Evolutionary conservation across 2,797 vertebrate genomes (phyloP), one percentile per base, ranked within the genome.

Genomic region (Furcifer pardalis): DNA sequence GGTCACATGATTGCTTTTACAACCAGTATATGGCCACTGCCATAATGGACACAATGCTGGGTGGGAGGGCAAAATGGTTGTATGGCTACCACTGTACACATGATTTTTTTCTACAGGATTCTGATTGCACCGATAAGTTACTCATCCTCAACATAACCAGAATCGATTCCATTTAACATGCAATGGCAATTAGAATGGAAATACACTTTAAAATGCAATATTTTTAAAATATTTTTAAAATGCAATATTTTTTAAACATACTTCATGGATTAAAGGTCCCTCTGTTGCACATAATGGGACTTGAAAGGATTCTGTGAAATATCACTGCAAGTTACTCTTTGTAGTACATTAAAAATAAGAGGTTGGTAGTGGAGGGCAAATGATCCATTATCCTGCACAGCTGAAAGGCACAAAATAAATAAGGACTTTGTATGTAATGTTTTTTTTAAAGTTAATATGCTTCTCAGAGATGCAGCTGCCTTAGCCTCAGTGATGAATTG

Each of bases 381-480:
- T 37, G 46, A 27, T 65, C 35, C 82, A 71, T 0, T 1, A 87
- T 90, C 73, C 62, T 69, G 37, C 84, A 86, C 87, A 89, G 81
- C 91, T 90, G 0, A 71, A 91, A 89, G 83, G 91, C 86, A 73
- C 81, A 78, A 65, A 91, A 90, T 92, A 94, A 94, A 91, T 90
- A 91, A 89, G 87, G 90, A 87, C 77, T 91, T 85, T 92, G 77
- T 82, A 72, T 84, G 10, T 82, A 87, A 89, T 89, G 44, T 59
- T 27, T n/a, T n/a, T n/a, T n/a, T n/a, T n/a, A 81, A 75, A 90
- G 79, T 84, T 92, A 90, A 92, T 92, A 87, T 80, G 88, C 65
- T 88, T 85, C 84, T 46, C 44, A 62, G 74, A 88, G 83, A 91
- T 94, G 89, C 91, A 93, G 88, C 91, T 92, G 87, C 44, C 89